Percentiles rank a stretch among this genome's conserved stretches.
Evolutionary conservation across 2,888 invertebrate genomes (phyloP).

Genomic region (Drosophila meridionalis): DNA sequence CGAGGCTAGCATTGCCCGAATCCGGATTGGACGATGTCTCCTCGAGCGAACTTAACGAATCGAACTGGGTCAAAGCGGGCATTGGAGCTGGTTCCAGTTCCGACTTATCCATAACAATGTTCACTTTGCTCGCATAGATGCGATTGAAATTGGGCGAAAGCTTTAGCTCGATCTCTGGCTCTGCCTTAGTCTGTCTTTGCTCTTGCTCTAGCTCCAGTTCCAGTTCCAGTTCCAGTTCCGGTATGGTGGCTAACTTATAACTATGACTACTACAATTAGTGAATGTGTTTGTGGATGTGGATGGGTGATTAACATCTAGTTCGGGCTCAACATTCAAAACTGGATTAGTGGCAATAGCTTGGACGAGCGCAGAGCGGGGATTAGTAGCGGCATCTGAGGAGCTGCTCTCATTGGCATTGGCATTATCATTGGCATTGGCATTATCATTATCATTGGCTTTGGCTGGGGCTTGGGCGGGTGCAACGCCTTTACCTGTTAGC

Average conservation of each 20-base stretch:
- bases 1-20: slow-evolving; percentile 84
- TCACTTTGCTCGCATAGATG: slow-evolving; percentile 82
- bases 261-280: slow-evolving; percentile 75
- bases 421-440: slow-evolving; percentile 11
- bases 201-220: slow-evolving; percentile 33
- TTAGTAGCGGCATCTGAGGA: slow-evolving; percentile 63
- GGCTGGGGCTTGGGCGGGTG: slow-evolving; percentile 42
- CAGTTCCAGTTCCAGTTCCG: slow-evolving; percentile 61
- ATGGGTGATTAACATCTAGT: slow-evolving; percentile 54
- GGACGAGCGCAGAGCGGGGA: slow-evolving; percentile 62
- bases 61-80: slow-evolving; percentile 63
- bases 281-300: slow-evolving; percentile 43
- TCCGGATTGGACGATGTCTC: slow-evolving; percentile 83
- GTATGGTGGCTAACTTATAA: slow-evolving; percentile 83
- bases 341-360: slow-evolving; percentile 68
- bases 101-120: slow-evolving; percentile 73
- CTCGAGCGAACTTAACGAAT: slow-evolving; percentile 82
- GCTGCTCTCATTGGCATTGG: slow-evolving; percentile 16
- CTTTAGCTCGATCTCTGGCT: slow-evolving; percentile 48
- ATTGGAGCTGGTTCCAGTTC: slow-evolving; percentile 22
- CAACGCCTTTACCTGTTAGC: slow-evolving; percentile 72
- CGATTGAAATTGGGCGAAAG: slow-evolving; percentile 79
- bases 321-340: slow-evolving; percentile 62
- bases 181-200: slow-evolving; percentile 9
- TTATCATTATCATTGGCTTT: slow-evolving; percentile 4